Evolutionary conservation across 2,797 vertebrate species (phyloP), one percentile per base, ranked within the genome.

Genomic region (Enteromius argenteus): DNA sequence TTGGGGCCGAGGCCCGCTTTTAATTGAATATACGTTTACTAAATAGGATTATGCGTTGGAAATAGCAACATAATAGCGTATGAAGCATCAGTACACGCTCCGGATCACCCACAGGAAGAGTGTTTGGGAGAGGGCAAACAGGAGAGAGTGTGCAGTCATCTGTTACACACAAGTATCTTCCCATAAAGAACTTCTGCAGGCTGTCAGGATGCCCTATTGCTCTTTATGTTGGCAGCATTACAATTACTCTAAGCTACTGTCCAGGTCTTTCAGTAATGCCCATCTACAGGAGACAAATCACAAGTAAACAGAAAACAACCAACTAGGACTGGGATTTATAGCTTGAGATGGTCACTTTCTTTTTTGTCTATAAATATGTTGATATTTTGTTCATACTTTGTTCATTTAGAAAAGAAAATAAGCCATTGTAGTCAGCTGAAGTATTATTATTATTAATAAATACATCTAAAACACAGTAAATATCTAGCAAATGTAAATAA

Each of bases 21-120:
- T 93, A 94, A 95, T 94, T 93, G 90, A 93, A 92, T 87, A 85
- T 86, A 86, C 85, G 67, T 89, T 91, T 85, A 92, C 91, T 92
- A 94, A 94, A 94, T 91, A 92, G 90, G 90, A 94, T 92, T 91
- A 91, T 88, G 90, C n/a, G 86, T 88, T 14, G 73, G 76, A 83
- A 89, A 92, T 93, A 89, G 86, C 79, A 84, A 80, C 17, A 81
- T 39, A 87, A 76, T 37, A 58, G 51, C 23, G 11, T 6, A 68
- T 77, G 39, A 79, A 62, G 81, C 62, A 82, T 83, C 44, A 42
- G 76, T 66, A 80, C 56, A 64, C 66, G 53, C 79, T 39, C 13
- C 37, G 72, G 37, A 74, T 78, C 58, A 30, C 60, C 19, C 27
- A 30, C 42, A 39, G 75, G 74, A 81, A 83, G 49, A 82, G 49